Evolutionary conservation across 2,113 vertebrate genomes (phyloP).

Genomic region (Oreochromis spilurus): DNA sequence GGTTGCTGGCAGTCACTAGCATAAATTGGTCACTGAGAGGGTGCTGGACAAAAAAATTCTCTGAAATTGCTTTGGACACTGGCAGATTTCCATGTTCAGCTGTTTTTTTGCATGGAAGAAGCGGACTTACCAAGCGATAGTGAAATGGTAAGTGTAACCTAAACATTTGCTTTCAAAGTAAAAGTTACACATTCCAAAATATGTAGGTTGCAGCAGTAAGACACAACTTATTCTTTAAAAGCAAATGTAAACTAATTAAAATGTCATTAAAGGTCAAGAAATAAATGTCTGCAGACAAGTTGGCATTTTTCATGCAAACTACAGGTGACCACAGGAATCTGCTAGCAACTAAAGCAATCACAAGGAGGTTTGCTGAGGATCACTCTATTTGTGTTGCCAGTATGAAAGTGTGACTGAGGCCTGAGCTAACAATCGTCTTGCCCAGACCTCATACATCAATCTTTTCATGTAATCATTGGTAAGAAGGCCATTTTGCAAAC

Average conservation of each 20-base stretch:
- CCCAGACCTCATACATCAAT: background rate
- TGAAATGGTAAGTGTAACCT: background rate
- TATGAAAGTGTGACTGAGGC: background rate
- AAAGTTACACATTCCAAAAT: background rate
- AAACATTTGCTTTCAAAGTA: background rate
- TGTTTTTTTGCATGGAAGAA: background rate
- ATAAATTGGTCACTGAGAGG: background rate
- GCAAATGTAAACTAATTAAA: background rate
- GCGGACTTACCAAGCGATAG: background rate
- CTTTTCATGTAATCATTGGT: background rate
- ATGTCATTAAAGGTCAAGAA: background rate
- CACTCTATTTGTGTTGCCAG: background rate
- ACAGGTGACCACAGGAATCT: background rate
- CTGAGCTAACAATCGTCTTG: background rate
- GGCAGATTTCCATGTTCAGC: background rate
- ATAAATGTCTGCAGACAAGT: background rate
- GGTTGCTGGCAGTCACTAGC: background rate
- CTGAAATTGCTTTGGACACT: background rate
- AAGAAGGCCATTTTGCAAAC: background rate
- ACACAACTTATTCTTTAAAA: background rate
- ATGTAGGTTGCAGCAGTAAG: background rate
- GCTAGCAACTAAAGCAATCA: background rate
- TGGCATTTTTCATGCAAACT: background rate
- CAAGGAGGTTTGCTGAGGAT: background rate
- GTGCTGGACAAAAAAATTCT: background rate